Evolutionary conservation across 2,888 invertebrate genomes (phyloP).

Genomic region (Carpatolechia fugitivella): DNA sequence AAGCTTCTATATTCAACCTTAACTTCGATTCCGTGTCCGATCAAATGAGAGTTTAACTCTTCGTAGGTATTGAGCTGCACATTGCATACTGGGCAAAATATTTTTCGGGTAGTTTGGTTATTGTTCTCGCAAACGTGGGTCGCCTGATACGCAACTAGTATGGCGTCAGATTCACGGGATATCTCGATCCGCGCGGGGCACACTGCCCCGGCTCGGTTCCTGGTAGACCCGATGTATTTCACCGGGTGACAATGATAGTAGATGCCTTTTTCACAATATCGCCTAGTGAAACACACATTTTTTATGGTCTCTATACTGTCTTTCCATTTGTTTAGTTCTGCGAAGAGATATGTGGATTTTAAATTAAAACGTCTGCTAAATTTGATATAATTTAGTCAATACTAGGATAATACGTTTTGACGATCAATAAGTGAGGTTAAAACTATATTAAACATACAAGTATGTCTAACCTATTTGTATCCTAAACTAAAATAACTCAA

Average conservation of each 20-base stretch:
- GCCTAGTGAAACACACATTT: neutral
- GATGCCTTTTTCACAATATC: neutral
- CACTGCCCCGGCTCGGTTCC: neutral
- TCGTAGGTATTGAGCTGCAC: neutral
- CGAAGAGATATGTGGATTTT: neutral
- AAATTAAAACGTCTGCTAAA: too few species aligned
- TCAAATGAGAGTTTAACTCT: neutral
- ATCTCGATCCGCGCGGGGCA: constrained; percentile 6
- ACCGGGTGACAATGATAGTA: constrained; percentile 3
- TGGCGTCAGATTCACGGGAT: neutral
- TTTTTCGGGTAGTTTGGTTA: neutral
- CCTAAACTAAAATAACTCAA: too few species aligned
- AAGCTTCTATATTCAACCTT: too few species aligned
- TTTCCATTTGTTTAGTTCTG: constrained; percentile 17
- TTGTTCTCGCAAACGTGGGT: neutral
- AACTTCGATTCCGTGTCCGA: too few species aligned
- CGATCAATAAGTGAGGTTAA: too few species aligned
- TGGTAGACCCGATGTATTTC: neutral
- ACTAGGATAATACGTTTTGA: too few species aligned
- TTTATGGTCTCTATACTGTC: constrained; percentile 7
- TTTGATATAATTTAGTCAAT: too few species aligned
- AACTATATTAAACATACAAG: too few species aligned
- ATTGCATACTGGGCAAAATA: neutral
- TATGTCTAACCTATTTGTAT: too few species aligned
- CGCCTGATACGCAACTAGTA: neutral